Percentiles rank a stretch among this genome's conserved stretches.
These are phyloP conservation scores for Phaethon lepturus DNA, from an alignment of 2,113 vertebrate species.

Conservation along the genomic window DNA sequence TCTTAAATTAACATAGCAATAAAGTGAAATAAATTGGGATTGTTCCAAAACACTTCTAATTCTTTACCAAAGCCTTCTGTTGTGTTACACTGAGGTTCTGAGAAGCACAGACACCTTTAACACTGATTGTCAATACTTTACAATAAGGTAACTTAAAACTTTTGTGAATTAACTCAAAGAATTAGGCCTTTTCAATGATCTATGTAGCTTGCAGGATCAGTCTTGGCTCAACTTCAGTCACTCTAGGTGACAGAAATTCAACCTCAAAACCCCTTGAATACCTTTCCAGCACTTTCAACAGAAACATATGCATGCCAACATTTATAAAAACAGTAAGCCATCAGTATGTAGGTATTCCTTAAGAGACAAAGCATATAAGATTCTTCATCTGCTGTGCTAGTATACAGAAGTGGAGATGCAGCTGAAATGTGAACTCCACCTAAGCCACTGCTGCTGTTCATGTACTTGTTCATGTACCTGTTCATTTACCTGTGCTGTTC, in stretches of 20 bases:
- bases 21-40: neutral
- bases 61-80: neutral
- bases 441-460: neutral
- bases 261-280: neutral
- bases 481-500: no score
- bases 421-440: neutral
- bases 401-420: neutral
- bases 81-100: neutral
- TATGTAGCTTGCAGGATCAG: neutral
- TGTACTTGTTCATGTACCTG: no score
- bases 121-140: no score
- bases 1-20: neutral
- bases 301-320: neutral
- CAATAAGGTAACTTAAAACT: neutral
- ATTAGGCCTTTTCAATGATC: neutral
- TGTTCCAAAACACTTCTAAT: neutral
- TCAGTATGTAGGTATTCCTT: neutral
- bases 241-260: neutral
- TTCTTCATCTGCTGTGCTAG: neutral
- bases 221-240: neutral
- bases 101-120: neutral
- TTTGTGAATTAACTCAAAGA: neutral
- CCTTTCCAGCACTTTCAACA: neutral
- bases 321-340: neutral
- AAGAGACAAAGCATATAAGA: neutral